phyloP scores from a whole-genome alignment of 2,113 vertebrate species.

The Macquaria ambigua region DNA sequence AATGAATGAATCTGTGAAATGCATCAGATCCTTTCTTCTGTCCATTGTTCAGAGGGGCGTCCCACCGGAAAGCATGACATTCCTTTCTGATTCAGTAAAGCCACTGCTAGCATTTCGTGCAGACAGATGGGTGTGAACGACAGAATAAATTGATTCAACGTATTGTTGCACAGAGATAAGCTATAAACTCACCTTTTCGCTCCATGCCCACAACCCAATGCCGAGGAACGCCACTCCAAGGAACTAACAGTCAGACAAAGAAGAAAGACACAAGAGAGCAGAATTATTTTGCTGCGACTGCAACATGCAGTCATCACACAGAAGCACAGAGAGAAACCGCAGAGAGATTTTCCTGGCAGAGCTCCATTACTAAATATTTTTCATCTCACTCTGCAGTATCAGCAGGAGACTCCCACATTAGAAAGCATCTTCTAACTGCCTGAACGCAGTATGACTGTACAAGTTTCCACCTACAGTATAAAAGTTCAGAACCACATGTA shows the following conservation, averaged over 20 bases:
- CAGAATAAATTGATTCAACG: not conserved
- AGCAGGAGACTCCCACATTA: constrained; percentile 52
- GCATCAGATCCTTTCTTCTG: constrained; percentile 45
- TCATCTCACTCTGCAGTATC: constrained; percentile 48
- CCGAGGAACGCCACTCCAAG: constrained; percentile 79
- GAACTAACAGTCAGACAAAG: constrained; percentile 63
- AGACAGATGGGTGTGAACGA: constrained; percentile 4
- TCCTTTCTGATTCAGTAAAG: constrained; percentile 66
- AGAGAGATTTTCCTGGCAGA: constrained; percentile 67
- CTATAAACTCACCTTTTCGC: constrained; percentile 73
- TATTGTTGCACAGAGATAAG: not conserved
- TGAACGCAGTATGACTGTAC: constrained; percentile 17
- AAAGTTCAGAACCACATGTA: constrained; percentile 3
- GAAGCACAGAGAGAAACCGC: constrained; percentile 36
- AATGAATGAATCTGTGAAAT: constrained; percentile 59
- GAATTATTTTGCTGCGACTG: constrained; percentile 43
- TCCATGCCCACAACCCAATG: constrained; percentile 82
- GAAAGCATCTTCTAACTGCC: constrained; percentile 50
- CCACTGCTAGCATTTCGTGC: constrained; percentile 15
- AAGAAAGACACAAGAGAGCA: constrained; percentile 26
- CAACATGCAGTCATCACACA: constrained; percentile 44
- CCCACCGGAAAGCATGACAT: constrained; percentile 68
- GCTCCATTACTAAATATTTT: constrained; percentile 47
- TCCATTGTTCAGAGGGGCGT: constrained; percentile 60
- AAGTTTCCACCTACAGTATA: constrained; percentile 19